Evolutionary conservation across 1,140 invertebrate genomes (phyloP), one percentile per base, ranked within the genome.

Genomic region (Batillaria attramentaria): DNA sequence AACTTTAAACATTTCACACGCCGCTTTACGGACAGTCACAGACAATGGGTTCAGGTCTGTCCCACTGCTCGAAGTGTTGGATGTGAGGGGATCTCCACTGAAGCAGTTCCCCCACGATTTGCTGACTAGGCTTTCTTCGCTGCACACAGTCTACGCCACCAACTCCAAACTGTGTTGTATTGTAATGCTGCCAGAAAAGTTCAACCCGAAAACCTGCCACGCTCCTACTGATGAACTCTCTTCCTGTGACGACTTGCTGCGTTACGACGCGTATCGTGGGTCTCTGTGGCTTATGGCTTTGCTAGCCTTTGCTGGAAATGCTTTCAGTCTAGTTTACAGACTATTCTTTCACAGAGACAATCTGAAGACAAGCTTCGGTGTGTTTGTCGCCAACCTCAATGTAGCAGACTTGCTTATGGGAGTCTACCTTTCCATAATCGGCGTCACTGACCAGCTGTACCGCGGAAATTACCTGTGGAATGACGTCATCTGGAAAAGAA

Each of bases 401-500:
- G 43, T 72, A 10, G 66, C 78, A 8, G 78, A 79, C 33, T 72
- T 79, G 35, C 60, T 79, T 2, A 79, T 79, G 77, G 77, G 77
- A 0, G 50, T 79, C 24, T 79, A 79, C 57, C 24, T 79, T 3
- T 43, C 60, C 39, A 79, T 79, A 31, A 54, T 79, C 8, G 78
- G 78, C 16, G n/a, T 72, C 20, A 72, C 78, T 18, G 78, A 79
- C 72, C 60, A 60, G 18, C 69, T 68, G 24, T 79, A 65, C 46
- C 54, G 78, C 0, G 92, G 89, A 46, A 18, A 39, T 4, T 80
- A 80, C n/a, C 46, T 62, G 41, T 54, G 50, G 41, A 5, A 57
- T 0, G 85, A 83, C 13, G 54, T 54, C 1, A 24, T 60, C 6
- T 89, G 87, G 87, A 81, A 80, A 33, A 39, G 80, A 8, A 84